Evolutionary conservation across 53 echinoderm and acorn worm genomes (phyloP), one percentile per base, ranked within the genome.

Genomic region (Patiria pectinifera): DNA sequence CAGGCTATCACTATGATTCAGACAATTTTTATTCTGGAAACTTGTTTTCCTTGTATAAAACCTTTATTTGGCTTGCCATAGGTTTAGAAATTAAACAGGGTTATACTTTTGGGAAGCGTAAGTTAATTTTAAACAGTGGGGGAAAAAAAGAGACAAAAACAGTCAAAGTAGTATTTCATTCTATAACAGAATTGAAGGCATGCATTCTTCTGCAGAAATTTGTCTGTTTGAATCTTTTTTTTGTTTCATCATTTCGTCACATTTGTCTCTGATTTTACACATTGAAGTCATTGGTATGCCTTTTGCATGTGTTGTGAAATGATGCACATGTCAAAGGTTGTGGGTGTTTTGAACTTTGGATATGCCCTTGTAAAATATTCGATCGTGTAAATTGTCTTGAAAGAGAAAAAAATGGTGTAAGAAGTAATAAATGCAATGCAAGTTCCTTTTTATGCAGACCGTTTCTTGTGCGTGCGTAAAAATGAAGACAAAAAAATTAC

Each of bases 381-480:
- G 45, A 87, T 72, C 60, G 25, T 87, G 87, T 87, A 87, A 76
- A 87, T 87, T 87, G 61, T 60, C 21, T 48, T 77, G 5, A 6
- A 53, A 35, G 35, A 35, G 59, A 26, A 35, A 59, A 87, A 53
- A 14, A 77, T 75, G 87, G 22, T 71, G 53, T 75, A 59, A 60
- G 76, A 5, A 23, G 74, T 23, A 18, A 69, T n/a, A 4, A 74
- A 24, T 74, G 22, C 22, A 87, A 87, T 87, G 87, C 87, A 87
- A 87, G 45, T 43, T 69, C 26, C 85, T 87, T 87, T 86, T 87
- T 87, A 87, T 75, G 87, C 76, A 75, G 72, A 87, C 25, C 18
- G 76, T 24, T 87, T 66, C 13, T 87, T 74, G 66, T 18, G 66
- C 10, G 53, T 53, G 86, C 69, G 45, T 69, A 86, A 86, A 84